phyloP scores from a whole-genome alignment of 2,888 invertebrate species.

The Spilosoma lubricipeda region DNA sequence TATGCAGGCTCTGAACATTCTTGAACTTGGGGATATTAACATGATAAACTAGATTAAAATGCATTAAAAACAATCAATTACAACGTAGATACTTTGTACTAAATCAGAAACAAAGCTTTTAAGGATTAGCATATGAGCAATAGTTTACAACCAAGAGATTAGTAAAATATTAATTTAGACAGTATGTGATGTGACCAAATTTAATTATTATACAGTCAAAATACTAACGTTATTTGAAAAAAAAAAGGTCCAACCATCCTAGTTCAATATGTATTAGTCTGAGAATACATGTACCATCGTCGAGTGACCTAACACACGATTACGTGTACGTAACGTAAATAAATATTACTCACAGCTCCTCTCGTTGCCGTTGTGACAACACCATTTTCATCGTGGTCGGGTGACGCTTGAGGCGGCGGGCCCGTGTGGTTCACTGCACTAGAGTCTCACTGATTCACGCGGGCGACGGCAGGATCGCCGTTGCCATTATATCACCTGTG shows the following conservation, averaged over 20 bases:
- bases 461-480: slow-evolving; percentile 78
- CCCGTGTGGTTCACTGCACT: slow-evolving; percentile 77
- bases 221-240: not conserved
- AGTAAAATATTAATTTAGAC: not conserved
- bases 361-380: slow-evolving; percentile 99
- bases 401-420: slow-evolving; percentile 75
- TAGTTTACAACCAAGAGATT: not conserved
- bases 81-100: not conserved
- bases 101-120: not conserved
- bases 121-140: too few species aligned
- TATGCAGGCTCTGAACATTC: slow-evolving; percentile 16
- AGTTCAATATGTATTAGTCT: not conserved
- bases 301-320: slow-evolving; percentile 25
- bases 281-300: not conserved
- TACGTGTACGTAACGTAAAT: slow-evolving; percentile 13
- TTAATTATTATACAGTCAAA: not conserved
- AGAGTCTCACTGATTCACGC: slow-evolving; percentile 80
- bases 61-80: not conserved
- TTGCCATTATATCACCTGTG: slow-evolving; percentile 84
- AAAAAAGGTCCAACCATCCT: not conserved
- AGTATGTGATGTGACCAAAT: not conserved
- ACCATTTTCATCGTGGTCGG: slow-evolving; percentile 98
- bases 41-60: not conserved
- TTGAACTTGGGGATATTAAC: not conserved
- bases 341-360: slow-evolving; percentile 96